Evolutionary conservation across 1,140 invertebrate species (phyloP), one percentile per base, ranked within the genome.

Genomic region (Drosophila quadrilineata): DNA sequence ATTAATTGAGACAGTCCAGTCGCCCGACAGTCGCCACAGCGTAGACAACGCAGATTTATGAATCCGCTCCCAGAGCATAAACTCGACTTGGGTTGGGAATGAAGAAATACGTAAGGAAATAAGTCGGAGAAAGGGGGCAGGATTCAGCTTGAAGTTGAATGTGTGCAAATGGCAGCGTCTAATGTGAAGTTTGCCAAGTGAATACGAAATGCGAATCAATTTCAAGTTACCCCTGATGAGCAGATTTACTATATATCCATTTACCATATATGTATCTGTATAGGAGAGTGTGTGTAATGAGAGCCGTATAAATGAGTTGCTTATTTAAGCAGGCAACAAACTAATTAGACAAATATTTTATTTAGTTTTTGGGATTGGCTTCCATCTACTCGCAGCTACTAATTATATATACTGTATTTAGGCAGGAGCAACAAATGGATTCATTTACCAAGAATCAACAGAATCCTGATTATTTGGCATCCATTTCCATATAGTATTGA

Each of bases 1-100:
- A 65, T 50, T 65, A 65, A 59, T 59, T 50, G 36, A 43, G 28
- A 45, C 36, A 49, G 54, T 58, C 62, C 14, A 43, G 48, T 12
- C 58, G 58, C 48, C 58, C 14, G 8, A 2, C 12, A n/a, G 58
- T 31, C 58, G 48, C 45, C 33, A 14, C 3, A 43, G 35, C 14
- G 8, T 26, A 35, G 48, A 38, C 43, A 36, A 16, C 22, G 3
- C 38, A 4, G 6, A 8, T 5, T 36, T 48, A 16, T 22, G 26
- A 19, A 21, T n/a, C n/a, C n/a, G n/a, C n/a, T n/a, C n/a, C n/a
- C n/a, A n/a, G n/a, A n/a, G n/a, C n/a, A n/a, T n/a, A n/a, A n/a
- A n/a, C n/a, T n/a, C n/a, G n/a, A n/a, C n/a, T n/a, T n/a, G n/a
- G n/a, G n/a, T n/a, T n/a, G n/a, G n/a, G n/a, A n/a, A n/a, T n/a